Evolutionary conservation across 2,888 invertebrate species (phyloP), one percentile per base, ranked within the genome.

Genomic region (Lydus trimaculatus): DNA sequence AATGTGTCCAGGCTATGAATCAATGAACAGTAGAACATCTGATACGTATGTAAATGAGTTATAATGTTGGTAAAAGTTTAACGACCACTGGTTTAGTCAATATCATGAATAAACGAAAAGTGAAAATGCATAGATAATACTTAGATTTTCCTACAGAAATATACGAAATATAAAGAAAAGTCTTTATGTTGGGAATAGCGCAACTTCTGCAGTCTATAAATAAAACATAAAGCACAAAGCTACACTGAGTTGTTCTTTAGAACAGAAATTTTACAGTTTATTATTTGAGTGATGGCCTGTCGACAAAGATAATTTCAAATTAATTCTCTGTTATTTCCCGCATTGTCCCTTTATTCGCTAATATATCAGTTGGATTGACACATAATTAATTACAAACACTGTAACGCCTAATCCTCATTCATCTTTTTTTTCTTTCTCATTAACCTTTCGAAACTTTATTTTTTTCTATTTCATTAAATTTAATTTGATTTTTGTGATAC

Each of bases 141-240:
- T 48, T 11, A 48, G 8, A 48, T 48, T 20, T n/a, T 48, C 20
- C 48, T 20, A 20, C 20, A 9, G 48, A 23, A 9, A 11, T 2
- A 4, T 20, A 20, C 20, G 20, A 60, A 60, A 60, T 60, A 60
- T 60, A 60, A 43, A 43, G n/a, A 33, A 43, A 43, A n/a, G 11
- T 43, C 43, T 43, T 43, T 43, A 43, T 43, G 43, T 43, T 43
- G 43, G 43, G 43, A 60, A 60, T 60, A 60, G 33, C 60, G 60
- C 60, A 60, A 36, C 28, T 31, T 36, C 48, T 48, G 48, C 48
- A 48, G 20, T 48, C 13, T 31, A 60, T 60, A 60, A 60, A 60
- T 60, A 31, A 60, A 33, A 60, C 60, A 60, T 60, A 33, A 20
- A 33, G 13, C 33, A 36, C 13, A 6, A 9, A 1, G 3, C 11